phyloP scores from a whole-genome alignment of 2,888 invertebrate genomes.

The Apodemia zela region DNA sequence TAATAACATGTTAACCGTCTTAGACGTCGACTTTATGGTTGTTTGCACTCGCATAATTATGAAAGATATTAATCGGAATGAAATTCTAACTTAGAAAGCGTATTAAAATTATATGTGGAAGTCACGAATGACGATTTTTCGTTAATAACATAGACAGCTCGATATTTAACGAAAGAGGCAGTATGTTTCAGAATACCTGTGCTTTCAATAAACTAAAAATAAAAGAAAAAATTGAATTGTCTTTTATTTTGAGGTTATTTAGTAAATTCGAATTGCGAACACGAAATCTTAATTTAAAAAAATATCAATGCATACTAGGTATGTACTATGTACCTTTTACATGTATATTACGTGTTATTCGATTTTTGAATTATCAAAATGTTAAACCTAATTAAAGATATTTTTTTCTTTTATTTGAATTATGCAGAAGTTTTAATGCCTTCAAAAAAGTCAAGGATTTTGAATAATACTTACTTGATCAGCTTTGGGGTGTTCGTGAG shows the following conservation, averaged over 20 bases:
- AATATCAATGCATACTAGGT: too few relatives aligned
- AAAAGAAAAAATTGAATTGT: background rate
- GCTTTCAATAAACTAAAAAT: background rate
- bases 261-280: too few relatives aligned
- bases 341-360: too few relatives aligned
- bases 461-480: conserved; percentile 80
- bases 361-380: too few relatives aligned
- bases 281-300: too few relatives aligned
- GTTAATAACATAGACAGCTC: background rate
- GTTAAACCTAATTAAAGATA: too few relatives aligned
- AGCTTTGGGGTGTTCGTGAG: conserved; percentile 83
- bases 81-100: conserved; percentile 18
- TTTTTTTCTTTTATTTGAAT: background rate
- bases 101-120: conserved; percentile 11
- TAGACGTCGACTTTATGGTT: conserved; percentile 14
- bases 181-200: background rate
- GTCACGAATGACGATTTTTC: background rate
- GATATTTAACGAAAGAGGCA: too few relatives aligned
- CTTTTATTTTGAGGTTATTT: too few relatives aligned
- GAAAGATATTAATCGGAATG: conserved; percentile 14
- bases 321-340: too few relatives aligned
- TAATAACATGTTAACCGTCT: background rate
- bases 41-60: conserved; percentile 15
- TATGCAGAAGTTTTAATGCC: background rate
- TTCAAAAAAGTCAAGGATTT: background rate